Conservation (phyloP, 2,888 invertebrate genomes). For the Druceiella hillmani region DNA sequence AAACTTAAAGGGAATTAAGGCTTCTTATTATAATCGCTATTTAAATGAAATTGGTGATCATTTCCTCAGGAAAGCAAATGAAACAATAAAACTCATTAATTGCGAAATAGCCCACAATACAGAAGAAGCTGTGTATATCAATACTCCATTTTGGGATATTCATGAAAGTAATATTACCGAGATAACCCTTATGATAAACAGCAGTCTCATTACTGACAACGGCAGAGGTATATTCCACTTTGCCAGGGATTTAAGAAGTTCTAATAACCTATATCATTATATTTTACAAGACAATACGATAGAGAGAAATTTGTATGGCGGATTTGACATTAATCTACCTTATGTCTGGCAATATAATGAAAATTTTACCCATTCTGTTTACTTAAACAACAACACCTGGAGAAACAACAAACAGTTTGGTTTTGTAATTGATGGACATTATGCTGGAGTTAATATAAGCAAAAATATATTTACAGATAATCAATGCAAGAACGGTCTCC, state of each 20-base stretch:
- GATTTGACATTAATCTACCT: slow-evolving; percentile 84
- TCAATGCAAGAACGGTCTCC: slow-evolving; percentile 70
- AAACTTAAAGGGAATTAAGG: slow-evolving; percentile 76
- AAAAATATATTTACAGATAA: slow-evolving; percentile 83
- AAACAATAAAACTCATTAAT: slow-evolving; percentile 72
- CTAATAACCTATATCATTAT: slow-evolving; percentile 97
- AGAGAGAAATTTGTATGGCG: slow-evolving; percentile 79
- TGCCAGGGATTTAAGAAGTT: slow-evolving; percentile 88
- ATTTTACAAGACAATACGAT: slow-evolving; percentile 80
- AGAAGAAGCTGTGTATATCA: slow-evolving; percentile 74
- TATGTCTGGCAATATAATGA: slow-evolving; percentile 95
- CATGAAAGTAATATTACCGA: slow-evolving; percentile 84
- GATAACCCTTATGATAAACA: slow-evolving; percentile 84
- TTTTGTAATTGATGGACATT: slow-evolving; percentile 88
- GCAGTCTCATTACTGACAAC: slow-evolving; percentile 80
- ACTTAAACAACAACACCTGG: slow-evolving; percentile 84
- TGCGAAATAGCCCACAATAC: slow-evolving; percentile 77
- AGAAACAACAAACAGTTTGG: slow-evolving; percentile 79
- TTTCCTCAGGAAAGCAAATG: slow-evolving; percentile 82
- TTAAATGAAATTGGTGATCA: slow-evolving; percentile 81
- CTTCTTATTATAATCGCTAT: slow-evolving; percentile 84
- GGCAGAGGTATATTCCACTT: slow-evolving; percentile 83
- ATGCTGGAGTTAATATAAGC: slow-evolving; percentile 81
- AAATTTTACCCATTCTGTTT: slow-evolving; percentile 88
- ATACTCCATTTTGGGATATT: slow-evolving; percentile 83